Evolutionary conservation across 2,888 invertebrate species (phyloP), one percentile per base, ranked within the genome.

Genomic region (Melanostoma mellinum): DNA sequence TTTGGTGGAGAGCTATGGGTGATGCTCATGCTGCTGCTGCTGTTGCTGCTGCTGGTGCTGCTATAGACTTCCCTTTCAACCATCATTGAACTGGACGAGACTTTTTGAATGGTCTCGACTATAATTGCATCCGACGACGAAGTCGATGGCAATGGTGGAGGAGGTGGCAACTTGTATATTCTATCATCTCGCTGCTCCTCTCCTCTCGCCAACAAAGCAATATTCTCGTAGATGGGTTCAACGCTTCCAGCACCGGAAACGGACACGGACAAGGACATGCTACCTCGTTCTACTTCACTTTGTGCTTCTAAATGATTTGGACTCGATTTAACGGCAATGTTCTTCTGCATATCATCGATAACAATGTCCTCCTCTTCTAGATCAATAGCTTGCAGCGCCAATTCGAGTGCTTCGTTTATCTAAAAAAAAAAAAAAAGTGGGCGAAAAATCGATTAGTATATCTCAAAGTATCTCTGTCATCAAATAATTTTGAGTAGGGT

Each of bases 361-460:
- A 71, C 52, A 42, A 63, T 71, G 50, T 75, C 79, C 46, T 75
- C 79, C 46, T 71, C 75, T 50, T 76, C 90, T 44, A 92, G 93
- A 90, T 94, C 94, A 86, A 94, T 92, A 88, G 93, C 93, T 91
- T 93, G 92, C 88, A 94, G 93, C 87, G 94, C 94, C 89, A 94
- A 89, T 88, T 94, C 94, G 89, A 94, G 90, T 86, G 94, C 94
- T 90, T 94, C 94, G 89, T 93, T 91, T 77, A 94, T 94, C 94
- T 94, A 91, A 46, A 89, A 87, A 42, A 69, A 40, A n/a, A 44
- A n/a, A 38, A 42, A 52, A 63, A 38, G 4, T 38, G 32, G 58
- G 61, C 46, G 50, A 77, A 76, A 85, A 77, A 82, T 76, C 63
- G 65, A 85, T 85, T 82, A 81, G 55, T 71, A 56, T 69, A 56